Base-by-base conservation (phyloP, 2,888 invertebrate species). In the Halictus ligatus region DNA sequence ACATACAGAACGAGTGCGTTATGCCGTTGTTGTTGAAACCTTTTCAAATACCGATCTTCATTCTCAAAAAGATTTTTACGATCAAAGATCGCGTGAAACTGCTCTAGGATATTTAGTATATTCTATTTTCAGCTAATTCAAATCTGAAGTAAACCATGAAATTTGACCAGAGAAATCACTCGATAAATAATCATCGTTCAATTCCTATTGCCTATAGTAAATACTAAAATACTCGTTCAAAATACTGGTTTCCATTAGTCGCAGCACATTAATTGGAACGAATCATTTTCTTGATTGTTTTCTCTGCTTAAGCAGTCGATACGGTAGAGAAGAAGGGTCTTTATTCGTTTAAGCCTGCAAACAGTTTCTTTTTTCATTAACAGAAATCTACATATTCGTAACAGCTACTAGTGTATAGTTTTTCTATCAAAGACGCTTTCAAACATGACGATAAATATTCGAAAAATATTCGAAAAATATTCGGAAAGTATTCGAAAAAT, bases 1-100 rank as follows among this genome's bases (percentile, higher is more conserved):
- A 89, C 84, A 82, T 94, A 60, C 92, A 90, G 88, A 89, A 90
- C 75, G 88, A 90, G 60, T 90, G 83, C 77, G 72, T 93, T 77
- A 69, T 94, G 74, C 92, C 92, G 80, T 83, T 92, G n/a, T 35
- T 92, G 43, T 64, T 94, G 71, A 92, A 89, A 48, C 93, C 93
- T 10, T 89, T 93, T 83, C 88, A 87, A 80, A 88, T 94, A 87
- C 93, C 94, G 50, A 83, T 91, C 48, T 92, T 92, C 40, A 77
- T 94, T 77, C 72, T 94, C n/a, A 92, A 85, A 81, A 91, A 87
- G 89, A 64, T 91, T 29, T 89, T 92, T n/a, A 88, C 90, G 46
- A 77, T 87, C 25, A 85, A 78, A 80, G 83, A 76, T 72, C 88
- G 81, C 74, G 92, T 89, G 78, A 91, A 91, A 78, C 74, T 89